Base-by-base conservation (phyloP, 2,113 vertebrate species). In the Ia io region DNA sequence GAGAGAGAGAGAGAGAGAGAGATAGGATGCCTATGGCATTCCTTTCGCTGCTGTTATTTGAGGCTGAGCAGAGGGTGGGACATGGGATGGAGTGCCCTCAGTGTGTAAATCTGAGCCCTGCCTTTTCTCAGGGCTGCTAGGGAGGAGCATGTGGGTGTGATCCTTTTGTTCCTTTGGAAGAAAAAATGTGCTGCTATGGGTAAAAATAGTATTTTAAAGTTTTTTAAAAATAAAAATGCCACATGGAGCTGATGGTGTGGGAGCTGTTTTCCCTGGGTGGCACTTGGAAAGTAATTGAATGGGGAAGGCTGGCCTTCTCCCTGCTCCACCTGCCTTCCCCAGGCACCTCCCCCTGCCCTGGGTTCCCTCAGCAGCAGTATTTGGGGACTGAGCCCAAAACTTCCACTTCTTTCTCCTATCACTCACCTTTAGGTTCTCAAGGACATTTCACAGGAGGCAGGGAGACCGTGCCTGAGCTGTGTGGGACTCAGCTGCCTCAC, bases 161-260 rank as follows among this genome's bases (percentile, higher is more conserved):
- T 97, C 91, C 71, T 77, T 98, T 97, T 97, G 93, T 98, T 96
- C 95, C 92, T 84, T 69, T 56, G 83, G 61, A 87, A 97, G 94
- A 74, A 85, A 97, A 7, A 1, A 25, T 93, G 94, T 88, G 35
- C 59, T 88, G 35, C 59, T 82, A 6, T 6, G 47, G 32, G 67
- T 97, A 95, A 97, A 97, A 98, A 97, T 88, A 97, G 94, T 47
- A 76, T 90, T 96, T 91, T 89, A 53, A 91, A 7, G 80, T 53
- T 95, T 97, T 96, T 88, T 40, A 91, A 84, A 96, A 92, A 82
- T 77, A 85, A 92, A 40, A 76, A 84, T 47, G 94, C 65, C 30
- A 6, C 88, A 78, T 88, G 85, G 61, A 65, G 61, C 53, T 65
- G 90, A 61, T 85, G 95, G 70, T 76, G 76, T 87, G 22, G 80